These are phyloP conservation scores for Miichthys miiuy DNA, from an alignment of 2,797 vertebrate genomes.

Conservation along the genomic window DNA sequence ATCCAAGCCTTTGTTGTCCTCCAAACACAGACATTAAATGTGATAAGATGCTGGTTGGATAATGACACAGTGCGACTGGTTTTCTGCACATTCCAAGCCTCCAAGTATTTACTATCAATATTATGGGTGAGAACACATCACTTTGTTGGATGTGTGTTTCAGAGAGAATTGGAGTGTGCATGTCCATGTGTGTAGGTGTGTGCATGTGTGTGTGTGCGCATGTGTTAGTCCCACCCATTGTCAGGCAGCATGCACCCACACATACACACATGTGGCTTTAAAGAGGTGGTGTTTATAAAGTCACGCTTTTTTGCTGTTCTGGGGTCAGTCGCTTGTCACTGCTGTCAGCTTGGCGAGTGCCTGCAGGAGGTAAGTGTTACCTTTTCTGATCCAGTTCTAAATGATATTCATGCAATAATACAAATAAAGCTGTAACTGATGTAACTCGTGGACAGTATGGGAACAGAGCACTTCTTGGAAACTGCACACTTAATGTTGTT, in stretches of 20 bases:
- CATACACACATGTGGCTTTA: constrained; percentile 50
- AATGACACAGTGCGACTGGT: constrained; percentile 73
- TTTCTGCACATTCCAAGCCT: constrained; percentile 69
- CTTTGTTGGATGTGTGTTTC: constrained; percentile 33
- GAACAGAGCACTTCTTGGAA: constrained; percentile 1
- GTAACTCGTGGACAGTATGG: constrained; percentile 12
- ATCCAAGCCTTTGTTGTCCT: constrained; percentile 78
- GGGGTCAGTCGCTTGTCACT: constrained; percentile 63
- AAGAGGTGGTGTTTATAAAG: constrained; percentile 78
- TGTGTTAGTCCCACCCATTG: constrained; percentile 60
- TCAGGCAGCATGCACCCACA: constrained; percentile 39
- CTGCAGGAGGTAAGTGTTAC: constrained; percentile 73
- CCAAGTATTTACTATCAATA: constrained; percentile 87
- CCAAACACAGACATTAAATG: constrained; percentile 81
- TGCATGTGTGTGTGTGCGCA: constrained; percentile 32
- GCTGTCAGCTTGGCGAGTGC: constrained; percentile 51
- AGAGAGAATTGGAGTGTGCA: constrained; percentile 31
- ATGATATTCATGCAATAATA: constrained; percentile 17
- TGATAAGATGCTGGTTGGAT: constrained; percentile 81
- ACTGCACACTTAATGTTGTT: background rate
- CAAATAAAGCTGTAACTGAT: constrained; percentile 1
- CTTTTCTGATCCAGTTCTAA: constrained; percentile 41
- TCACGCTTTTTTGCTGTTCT: constrained; percentile 61
- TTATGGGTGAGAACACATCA: constrained; percentile 79
- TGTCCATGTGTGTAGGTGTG: constrained; percentile 13